Conservation (phyloP, 2,888 invertebrate species). For the Nemotelus nigrinus region DNA sequence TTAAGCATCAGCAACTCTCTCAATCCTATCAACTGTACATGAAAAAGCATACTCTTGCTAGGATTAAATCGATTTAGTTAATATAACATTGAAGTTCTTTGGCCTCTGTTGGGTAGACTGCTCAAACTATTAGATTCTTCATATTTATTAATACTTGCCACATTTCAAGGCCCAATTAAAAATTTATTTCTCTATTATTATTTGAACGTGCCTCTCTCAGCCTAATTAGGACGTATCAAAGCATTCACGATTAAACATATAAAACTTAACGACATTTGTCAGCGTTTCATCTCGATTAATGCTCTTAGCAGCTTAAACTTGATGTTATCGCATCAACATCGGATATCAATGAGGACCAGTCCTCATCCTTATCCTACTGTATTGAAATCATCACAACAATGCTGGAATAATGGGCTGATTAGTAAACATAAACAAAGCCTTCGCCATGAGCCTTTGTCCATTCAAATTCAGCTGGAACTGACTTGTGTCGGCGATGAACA, state of each 20-base stretch:
- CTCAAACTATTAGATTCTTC: no score
- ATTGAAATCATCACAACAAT: background rate
- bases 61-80: no score
- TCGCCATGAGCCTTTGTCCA: background rate
- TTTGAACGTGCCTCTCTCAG: background rate
- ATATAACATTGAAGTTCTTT: no score
- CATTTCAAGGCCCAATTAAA: no score
- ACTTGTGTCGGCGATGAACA: background rate
- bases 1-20: no score
- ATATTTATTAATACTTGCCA: no score
- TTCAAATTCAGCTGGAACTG: background rate
- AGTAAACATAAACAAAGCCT: slow-evolving; percentile 19
- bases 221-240: background rate
- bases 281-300: background rate
- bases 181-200: no score
- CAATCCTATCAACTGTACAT: no score
- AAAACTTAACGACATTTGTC: background rate
- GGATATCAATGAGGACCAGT: background rate
- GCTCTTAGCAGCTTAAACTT: background rate
- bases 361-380: background rate
- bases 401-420: background rate
- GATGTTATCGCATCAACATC: slow-evolving; percentile 3
- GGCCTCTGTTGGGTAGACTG: no score
- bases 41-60: no score
- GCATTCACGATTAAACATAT: background rate